Evolutionary conservation across 1,140 invertebrate genomes (phyloP).

Genomic region (Spodoptera litura): DNA sequence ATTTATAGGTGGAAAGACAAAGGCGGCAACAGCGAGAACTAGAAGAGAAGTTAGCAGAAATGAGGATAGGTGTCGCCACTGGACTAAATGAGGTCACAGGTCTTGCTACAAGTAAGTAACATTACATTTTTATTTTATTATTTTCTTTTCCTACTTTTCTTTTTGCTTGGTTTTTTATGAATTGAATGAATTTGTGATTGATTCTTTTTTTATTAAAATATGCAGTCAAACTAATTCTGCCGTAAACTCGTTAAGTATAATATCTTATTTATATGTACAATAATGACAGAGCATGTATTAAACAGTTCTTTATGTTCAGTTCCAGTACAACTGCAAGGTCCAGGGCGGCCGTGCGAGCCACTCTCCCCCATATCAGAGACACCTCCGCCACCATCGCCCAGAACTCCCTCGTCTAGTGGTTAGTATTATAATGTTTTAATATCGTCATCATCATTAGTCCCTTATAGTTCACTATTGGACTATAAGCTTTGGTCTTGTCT

Average conservation of each 20-base stretch:
- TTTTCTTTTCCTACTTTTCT: no score
- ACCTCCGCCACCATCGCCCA: constrained; percentile 88
- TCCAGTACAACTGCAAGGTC: constrained; percentile 78
- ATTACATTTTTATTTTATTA: no score
- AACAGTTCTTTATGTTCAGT: constrained; percentile 57
- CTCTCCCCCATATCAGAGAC: constrained; percentile 87
- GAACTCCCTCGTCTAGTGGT: constrained; percentile 86
- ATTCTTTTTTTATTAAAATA: no score
- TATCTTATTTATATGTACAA: no score
- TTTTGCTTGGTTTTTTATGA: no score
- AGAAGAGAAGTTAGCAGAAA: constrained; percentile 87
- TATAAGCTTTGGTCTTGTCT: no score
- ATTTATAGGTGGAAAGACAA: constrained; percentile 77
- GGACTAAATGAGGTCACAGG: constrained; percentile 78
- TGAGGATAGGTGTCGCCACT: constrained; percentile 83
- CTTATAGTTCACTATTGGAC: no score
- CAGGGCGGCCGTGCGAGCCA: constrained; percentile 79
- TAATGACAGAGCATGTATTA: no score
- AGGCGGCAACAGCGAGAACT: constrained; percentile 84
- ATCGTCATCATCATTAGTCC: no score
- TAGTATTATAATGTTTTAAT: constrained; percentile 40
- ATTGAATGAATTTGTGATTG: no score
- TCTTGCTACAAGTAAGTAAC: constrained; percentile 73
- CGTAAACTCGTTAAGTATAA: no score
- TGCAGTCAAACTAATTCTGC: no score